These are phyloP conservation scores for Liopterus haemorrhoidalis DNA, from an alignment of 2,888 invertebrate genomes.

Conservation along the genomic window DNA sequence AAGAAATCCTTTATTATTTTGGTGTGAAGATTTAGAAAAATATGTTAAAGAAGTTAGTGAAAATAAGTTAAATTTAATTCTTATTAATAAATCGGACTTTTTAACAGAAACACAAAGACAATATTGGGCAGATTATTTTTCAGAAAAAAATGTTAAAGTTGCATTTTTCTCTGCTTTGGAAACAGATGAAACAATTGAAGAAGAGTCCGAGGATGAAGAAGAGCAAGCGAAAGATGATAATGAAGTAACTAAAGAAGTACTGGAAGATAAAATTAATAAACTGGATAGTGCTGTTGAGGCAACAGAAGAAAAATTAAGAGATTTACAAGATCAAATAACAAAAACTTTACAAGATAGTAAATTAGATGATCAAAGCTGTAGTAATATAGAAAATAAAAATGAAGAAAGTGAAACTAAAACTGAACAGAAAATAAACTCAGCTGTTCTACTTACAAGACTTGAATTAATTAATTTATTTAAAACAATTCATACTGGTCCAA, in stretches of 20 bases:
- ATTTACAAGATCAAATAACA: slow-evolving; percentile 51
- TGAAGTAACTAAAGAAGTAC: slow-evolving; percentile 40
- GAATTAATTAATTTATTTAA: slow-evolving; percentile 68
- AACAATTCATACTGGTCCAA: slow-evolving; percentile 50
- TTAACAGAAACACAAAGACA: slow-evolving; percentile 73
- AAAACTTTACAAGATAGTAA: slow-evolving; percentile 34
- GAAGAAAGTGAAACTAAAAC: background rate
- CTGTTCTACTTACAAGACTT: slow-evolving; percentile 58
- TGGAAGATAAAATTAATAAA: slow-evolving; percentile 50
- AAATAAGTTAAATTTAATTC: slow-evolving; percentile 70
- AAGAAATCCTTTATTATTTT: slow-evolving; percentile 80
- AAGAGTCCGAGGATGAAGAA: slow-evolving; percentile 39
- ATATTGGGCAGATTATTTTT: slow-evolving; percentile 82
- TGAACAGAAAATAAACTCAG: slow-evolving; percentile 46
- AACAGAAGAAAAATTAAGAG: slow-evolving; percentile 52
- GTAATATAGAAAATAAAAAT: background rate
- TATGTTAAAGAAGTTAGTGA: slow-evolving; percentile 74
- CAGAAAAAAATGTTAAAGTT: slow-evolving; percentile 59
- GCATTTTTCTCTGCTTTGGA: slow-evolving; percentile 88
- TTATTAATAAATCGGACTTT: slow-evolving; percentile 95
- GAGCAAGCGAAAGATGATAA: slow-evolving; percentile 30
- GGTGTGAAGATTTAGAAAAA: slow-evolving; percentile 84
- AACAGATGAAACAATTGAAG: slow-evolving; percentile 47
- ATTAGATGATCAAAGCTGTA: slow-evolving; percentile 6
- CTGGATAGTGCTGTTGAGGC: slow-evolving; percentile 51